A percentile compares a stretch with the other conserved stretches of the same genome.
These are phyloP conservation scores for Batillaria attramentaria DNA, from an alignment of 1,140 invertebrate species.

Conservation along the genomic window DNA sequence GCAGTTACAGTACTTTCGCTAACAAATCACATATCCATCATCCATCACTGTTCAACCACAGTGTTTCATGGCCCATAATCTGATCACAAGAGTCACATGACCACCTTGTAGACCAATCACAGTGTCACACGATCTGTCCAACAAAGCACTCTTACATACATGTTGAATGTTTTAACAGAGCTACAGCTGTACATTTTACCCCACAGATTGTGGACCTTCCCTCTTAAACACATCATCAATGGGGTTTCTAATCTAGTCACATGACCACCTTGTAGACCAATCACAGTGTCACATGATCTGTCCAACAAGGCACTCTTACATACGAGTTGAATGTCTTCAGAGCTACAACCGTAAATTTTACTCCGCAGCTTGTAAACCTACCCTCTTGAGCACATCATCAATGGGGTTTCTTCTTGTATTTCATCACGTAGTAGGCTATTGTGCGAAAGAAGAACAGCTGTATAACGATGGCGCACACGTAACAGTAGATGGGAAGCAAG, in stretches of 20 bases:
- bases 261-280: no score
- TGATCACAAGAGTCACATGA: no score
- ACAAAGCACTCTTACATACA: no score
- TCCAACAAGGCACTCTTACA: background rate
- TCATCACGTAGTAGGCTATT: slow-evolving; percentile 28
- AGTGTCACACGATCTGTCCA: no score
- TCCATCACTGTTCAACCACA: no score
- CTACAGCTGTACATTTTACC: background rate
- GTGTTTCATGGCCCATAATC: no score
- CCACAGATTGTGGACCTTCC: no score
- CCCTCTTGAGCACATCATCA: slow-evolving; percentile 69
- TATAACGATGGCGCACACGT: slow-evolving; percentile 23
- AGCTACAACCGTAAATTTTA: background rate
- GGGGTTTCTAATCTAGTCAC: background rate
- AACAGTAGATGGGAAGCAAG: slow-evolving; percentile 23
- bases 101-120: no score
- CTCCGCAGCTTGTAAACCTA: background rate
- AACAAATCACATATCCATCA: no score
- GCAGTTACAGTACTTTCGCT: no score
- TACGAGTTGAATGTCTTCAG: background rate
- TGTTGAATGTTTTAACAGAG: no score
- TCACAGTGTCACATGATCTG: no score
- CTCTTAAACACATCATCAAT: background rate
- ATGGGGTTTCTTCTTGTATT: slow-evolving; percentile 77
- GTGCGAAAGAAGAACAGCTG: slow-evolving; percentile 21